phyloP scores from a whole-genome alignment of 2,888 invertebrate species.

The Incurvaria masculella region DNA sequence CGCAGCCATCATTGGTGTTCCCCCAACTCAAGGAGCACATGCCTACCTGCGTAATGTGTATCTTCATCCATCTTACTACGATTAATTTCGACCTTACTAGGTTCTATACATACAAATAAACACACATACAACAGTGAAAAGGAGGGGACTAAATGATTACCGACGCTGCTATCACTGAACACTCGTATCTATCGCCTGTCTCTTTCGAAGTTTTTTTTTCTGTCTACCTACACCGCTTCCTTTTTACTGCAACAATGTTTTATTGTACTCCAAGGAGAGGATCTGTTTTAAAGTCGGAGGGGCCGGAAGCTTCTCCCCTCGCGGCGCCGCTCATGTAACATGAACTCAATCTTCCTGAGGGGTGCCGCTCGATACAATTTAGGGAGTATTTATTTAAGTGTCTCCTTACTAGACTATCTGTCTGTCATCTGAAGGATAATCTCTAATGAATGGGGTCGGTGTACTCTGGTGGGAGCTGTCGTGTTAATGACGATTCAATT shows the following conservation, averaged over 20 bases:
- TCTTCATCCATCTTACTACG: background rate
- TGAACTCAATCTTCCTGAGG: slow-evolving; percentile 11
- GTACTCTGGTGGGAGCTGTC: background rate
- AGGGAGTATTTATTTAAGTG: slow-evolving; percentile 3
- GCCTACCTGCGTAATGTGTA: too few relatives aligned
- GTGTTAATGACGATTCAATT: background rate
- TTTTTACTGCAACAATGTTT: slow-evolving; percentile 37
- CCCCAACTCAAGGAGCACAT: too few relatives aligned
- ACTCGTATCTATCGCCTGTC: slow-evolving; percentile 19
- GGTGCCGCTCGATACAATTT: background rate
- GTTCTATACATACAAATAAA: too few relatives aligned
- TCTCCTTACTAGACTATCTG: background rate
- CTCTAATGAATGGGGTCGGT: slow-evolving; percentile 3
- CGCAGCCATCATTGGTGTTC: too few relatives aligned
- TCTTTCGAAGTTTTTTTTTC: slow-evolving; percentile 19
- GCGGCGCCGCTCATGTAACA: slow-evolving; percentile 20
- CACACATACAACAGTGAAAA: too few relatives aligned
- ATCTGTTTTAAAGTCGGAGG: slow-evolving; percentile 25
- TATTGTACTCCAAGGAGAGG: slow-evolving; percentile 26
- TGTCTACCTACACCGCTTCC: slow-evolving; percentile 20
- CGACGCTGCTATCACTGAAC: slow-evolving; percentile 18
- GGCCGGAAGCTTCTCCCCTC: slow-evolving; percentile 26
- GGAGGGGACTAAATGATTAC: slow-evolving; percentile 27
- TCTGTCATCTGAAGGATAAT: slow-evolving; percentile 2
- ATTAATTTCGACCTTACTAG: too few relatives aligned